These are phyloP conservation scores for Smutsia gigantea DNA, from an alignment of 2,797 vertebrate genomes.

Conservation along the genomic window DNA sequence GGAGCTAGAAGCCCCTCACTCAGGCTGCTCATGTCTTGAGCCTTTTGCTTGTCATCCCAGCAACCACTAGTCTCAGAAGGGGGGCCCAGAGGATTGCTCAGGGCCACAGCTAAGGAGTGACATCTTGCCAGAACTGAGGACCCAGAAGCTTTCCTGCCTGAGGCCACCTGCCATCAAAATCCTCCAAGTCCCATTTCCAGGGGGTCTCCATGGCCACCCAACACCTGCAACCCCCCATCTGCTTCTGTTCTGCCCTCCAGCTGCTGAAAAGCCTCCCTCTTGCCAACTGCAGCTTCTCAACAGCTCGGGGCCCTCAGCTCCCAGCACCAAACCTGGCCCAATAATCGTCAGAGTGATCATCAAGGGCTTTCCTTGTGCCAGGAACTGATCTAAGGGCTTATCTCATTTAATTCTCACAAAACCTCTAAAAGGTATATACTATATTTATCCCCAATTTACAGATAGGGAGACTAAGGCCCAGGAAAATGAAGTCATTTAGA, in stretches of 20 bases:
- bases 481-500: not conserved
- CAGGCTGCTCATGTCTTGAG: not conserved
- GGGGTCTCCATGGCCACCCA: not conserved
- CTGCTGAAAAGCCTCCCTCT: not conserved
- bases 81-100: not conserved
- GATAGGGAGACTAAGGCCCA: not conserved
- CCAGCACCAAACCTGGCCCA: not conserved
- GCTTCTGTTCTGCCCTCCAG: fast-evolving
- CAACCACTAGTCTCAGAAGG: not conserved
- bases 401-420: not conserved
- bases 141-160: not conserved
- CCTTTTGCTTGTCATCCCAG: not conserved
- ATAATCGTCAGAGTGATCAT: too few relatives aligned
- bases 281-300: not conserved
- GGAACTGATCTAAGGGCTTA: not conserved
- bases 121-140: not conserved
- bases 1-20: not conserved
- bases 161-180: not conserved
- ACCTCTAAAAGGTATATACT: not conserved
- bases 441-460: not conserved
- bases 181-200: not conserved
- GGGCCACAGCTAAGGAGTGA: not conserved
- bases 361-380: not conserved
- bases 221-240: not conserved
- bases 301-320: not conserved